Base-by-base conservation (phyloP, 2,113 vertebrate genomes). In the Seriola quinqueradiata region DNA sequence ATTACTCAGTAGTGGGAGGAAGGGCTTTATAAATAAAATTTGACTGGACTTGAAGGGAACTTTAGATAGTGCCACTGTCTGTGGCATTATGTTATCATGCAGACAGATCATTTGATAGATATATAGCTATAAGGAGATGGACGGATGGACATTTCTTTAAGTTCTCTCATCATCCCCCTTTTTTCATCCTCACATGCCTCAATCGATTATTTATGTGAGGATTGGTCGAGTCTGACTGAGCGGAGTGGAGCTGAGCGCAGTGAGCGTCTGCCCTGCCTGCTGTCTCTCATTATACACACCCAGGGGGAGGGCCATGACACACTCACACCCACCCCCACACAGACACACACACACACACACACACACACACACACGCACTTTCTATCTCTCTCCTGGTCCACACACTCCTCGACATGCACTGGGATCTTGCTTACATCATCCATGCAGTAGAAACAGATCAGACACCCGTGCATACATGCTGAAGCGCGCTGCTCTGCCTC, bases 281-380 rank as follows among this genome's bases (percentile, higher is more conserved):
- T 95, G 93, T 82, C 91, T 94, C 92, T 93, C 87, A 90, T 94
- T 94, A 93, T 90, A 85, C 82, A 81, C 91, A 89, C 77, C 70
- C 86, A 70, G 88, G 86, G 87, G 90, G 88, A 90, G 92, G 92
- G 91, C 86, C 19, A 3, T 82, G 75, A 87, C 71, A 87, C 87
- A 84, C 85, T 50, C 69, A 55, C 83, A 70, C 85, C 70, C 87
- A 70, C 75, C 54, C 79, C 48, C 80, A 55, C 84, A 75, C 88
- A 67, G 72, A 52, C 61, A 64, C 74, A 60, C 70, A 54, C 55
- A 38, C 57, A 60, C 77, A 78, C 70, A 80, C 69, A 66, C 74
- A 70, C 75, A 48, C 77, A 67, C 54, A 63, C 58, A 67, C 69
- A 25, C 25, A 25, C 25, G 2, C 68, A 48, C 40, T 72, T 54